A percentile compares a stretch with the other conserved stretches of the same genome.
phyloP scores from a whole-genome alignment of 2,888 invertebrate species.

The Lumbricus terrestris region DNA sequence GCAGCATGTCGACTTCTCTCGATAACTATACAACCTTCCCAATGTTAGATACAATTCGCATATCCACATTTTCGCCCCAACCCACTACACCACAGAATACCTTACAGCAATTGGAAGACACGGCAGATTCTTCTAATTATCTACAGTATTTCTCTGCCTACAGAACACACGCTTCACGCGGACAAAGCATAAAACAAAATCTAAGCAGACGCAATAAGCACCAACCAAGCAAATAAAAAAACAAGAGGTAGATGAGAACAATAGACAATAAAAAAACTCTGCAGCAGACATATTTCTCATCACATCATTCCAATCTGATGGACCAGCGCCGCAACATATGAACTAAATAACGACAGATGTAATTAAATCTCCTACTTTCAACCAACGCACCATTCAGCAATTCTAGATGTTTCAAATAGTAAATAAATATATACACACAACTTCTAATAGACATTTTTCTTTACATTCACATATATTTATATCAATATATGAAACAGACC shows the following conservation, averaged over 20 bases:
- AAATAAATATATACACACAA: neutral
- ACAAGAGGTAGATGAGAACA: neutral
- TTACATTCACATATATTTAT: too few relatives aligned
- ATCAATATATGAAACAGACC: neutral
- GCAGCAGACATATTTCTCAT: too few relatives aligned
- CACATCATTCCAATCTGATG: neutral
- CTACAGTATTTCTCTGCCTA: neutral
- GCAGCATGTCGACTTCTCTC: neutral
- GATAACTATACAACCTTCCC: neutral
- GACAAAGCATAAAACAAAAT: neutral
- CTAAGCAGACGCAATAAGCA: neutral
- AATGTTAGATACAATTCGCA: neutral
- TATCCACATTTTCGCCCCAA: neutral
- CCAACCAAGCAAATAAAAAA: neutral
- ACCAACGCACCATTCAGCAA: neutral
- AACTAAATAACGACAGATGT: neutral
- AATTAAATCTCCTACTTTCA: neutral
- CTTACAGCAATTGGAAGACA: neutral
- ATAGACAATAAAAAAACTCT: neutral
- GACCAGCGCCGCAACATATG: neutral
- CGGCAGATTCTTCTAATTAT: too few relatives aligned
- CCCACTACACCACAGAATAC: too few relatives aligned
- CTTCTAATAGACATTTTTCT: neutral
- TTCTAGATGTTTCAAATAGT: neutral
- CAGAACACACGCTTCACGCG: neutral